These are phyloP conservation scores for Hybognathus amarus DNA, from an alignment of 2,797 vertebrate genomes.

Conservation along the genomic window DNA sequence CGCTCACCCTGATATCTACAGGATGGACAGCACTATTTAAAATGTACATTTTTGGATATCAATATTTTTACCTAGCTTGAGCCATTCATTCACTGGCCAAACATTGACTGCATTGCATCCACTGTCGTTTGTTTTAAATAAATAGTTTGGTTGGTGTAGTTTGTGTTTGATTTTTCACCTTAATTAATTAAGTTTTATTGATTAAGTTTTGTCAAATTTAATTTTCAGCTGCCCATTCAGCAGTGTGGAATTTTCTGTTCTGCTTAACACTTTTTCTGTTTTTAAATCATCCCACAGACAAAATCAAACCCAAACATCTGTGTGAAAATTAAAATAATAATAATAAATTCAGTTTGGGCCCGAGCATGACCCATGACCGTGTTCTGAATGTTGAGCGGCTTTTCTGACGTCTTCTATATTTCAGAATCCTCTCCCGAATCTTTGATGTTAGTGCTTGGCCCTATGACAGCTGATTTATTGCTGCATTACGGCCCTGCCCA, in stretches of 20 bases:
- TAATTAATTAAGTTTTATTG: too few species aligned
- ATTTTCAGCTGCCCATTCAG: too few species aligned
- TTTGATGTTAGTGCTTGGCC: constrained; percentile 18
- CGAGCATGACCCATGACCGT: background rate
- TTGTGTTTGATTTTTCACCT: background rate
- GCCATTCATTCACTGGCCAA: background rate
- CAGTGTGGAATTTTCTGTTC: too few species aligned
- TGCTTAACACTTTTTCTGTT: too few species aligned
- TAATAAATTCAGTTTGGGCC: background rate
- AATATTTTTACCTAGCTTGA: background rate
- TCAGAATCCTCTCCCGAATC: constrained; percentile 6
- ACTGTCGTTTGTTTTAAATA: background rate
- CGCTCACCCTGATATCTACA: background rate
- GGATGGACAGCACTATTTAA: background rate
- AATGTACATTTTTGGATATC: background rate
- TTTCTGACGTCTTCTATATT: background rate
- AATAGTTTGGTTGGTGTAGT: background rate
- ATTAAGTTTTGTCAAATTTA: too few species aligned
- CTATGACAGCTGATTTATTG: constrained; percentile 57
- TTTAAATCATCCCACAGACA: background rate
- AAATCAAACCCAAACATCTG: background rate
- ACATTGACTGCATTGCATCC: background rate
- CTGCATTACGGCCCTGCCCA: constrained; percentile 32
- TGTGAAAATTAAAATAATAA: background rate
- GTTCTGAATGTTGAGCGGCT: background rate